Conservation (phyloP, 2,888 invertebrate genomes). For the Polyommatus icarus region DNA sequence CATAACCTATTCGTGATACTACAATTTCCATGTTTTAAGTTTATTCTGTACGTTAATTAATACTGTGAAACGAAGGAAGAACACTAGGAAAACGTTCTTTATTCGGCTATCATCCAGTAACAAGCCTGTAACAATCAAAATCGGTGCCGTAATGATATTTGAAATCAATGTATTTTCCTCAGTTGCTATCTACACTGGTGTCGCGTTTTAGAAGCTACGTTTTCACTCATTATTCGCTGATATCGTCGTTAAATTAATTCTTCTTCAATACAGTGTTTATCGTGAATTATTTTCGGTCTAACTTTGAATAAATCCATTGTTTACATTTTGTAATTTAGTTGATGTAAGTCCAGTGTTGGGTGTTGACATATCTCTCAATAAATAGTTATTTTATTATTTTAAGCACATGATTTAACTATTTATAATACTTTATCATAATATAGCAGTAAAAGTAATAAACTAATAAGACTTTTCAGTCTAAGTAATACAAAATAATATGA, state of each 20-base stretch:
- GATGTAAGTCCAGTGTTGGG: neutral
- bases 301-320: neutral
- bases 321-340: neutral
- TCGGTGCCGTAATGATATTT: neutral
- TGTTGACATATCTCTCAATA: neutral
- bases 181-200: neutral
- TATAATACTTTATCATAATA: neutral
- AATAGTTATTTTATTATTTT: too few species aligned
- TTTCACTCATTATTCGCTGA: neutral
- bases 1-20: slow-evolving; percentile 76
- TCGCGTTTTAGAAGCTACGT: neutral
- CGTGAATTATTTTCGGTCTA: neutral
- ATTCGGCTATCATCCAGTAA: neutral
- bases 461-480: neutral
- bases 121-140: neutral
- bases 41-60: neutral
- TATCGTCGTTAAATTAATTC: neutral
- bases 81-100: neutral
- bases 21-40: slow-evolving; percentile 65
- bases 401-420: neutral
- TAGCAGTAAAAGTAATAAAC: neutral
- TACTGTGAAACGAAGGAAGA: neutral
- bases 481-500: neutral
- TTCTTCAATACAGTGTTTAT: neutral
- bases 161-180: slow-evolving; percentile 5